Evolutionary conservation across 2,797 vertebrate genomes (phyloP).

Genomic region (Clarias fuscus): DNA sequence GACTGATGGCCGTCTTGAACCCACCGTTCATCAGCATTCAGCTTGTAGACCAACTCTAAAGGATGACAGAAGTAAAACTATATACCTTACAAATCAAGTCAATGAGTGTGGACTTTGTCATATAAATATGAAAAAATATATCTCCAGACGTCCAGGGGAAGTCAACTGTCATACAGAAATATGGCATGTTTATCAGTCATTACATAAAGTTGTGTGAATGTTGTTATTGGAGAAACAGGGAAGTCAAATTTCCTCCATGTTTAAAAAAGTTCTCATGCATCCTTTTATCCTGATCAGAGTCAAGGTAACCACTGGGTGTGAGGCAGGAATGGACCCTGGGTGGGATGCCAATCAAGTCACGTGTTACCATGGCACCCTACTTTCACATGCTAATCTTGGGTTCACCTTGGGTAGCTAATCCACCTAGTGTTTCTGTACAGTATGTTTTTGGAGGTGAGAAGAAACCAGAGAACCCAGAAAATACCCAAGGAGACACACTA

Average conservation of each 20-base stretch:
- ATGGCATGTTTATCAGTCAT: background rate
- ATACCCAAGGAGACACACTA: background rate
- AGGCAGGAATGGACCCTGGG: too few species aligned
- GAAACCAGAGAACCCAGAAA: background rate
- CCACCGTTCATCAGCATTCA: constrained; percentile 74
- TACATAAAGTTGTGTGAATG: background rate
- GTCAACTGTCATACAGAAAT: background rate
- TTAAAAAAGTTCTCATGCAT: background rate
- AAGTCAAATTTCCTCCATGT: too few species aligned
- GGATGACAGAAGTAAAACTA: constrained; percentile 31
- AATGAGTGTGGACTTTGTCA: too few species aligned
- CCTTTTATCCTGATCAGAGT: background rate
- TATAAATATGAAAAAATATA: too few species aligned
- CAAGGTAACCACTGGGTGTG: too few species aligned
- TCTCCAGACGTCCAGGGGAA: background rate
- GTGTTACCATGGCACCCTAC: background rate
- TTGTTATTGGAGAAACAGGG: background rate
- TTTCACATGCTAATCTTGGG: background rate
- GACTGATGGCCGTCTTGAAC: constrained; percentile 65
- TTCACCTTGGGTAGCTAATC: background rate
- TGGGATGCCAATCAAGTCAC: too few species aligned
- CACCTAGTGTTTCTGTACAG: background rate
- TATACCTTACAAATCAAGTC: background rate
- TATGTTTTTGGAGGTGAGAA: background rate
- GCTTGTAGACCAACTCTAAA: constrained; percentile 75